These are phyloP conservation scores for Chascanopsetta lugubris DNA, from an alignment of 2,113 vertebrate species.

Conservation along the genomic window DNA sequence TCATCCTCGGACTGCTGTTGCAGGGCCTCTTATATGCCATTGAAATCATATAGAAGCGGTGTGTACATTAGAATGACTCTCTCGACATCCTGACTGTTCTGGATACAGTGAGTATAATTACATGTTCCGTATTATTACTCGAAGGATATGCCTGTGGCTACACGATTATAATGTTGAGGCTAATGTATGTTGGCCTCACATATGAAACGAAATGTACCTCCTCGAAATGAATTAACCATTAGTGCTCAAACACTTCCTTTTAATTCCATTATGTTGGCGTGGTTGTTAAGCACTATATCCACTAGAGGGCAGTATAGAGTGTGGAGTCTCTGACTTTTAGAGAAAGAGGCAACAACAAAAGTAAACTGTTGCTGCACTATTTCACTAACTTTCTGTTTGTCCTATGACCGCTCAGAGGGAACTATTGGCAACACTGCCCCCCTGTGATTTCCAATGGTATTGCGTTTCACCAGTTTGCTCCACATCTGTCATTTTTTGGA, in stretches of 20 bases:
- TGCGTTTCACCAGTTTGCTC: background rate
- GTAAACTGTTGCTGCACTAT: no score
- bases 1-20: conserved; percentile 22
- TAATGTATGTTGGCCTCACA: background rate
- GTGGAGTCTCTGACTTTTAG: background rate
- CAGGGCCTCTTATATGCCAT: conserved; percentile 4
- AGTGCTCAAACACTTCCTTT: no score
- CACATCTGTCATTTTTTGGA: no score
- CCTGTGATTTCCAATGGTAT: background rate
- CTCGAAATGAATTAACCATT: no score
- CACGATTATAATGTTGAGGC: background rate
- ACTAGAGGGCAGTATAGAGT: background rate
- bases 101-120: background rate
- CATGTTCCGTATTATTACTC: background rate
- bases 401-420: background rate
- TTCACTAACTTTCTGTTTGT: no score
- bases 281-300: no score
- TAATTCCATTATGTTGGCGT: no score
- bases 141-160: background rate
- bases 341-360: no score
- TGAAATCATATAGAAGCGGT: conserved; percentile 3
- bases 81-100: background rate
- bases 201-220: no score
- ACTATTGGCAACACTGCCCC: background rate
- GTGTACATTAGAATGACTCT: background rate